Evolutionary conservation across 2,113 vertebrate genomes (phyloP), one percentile per base, ranked within the genome.

Genomic region (Todiramphus saurophagus): DNA sequence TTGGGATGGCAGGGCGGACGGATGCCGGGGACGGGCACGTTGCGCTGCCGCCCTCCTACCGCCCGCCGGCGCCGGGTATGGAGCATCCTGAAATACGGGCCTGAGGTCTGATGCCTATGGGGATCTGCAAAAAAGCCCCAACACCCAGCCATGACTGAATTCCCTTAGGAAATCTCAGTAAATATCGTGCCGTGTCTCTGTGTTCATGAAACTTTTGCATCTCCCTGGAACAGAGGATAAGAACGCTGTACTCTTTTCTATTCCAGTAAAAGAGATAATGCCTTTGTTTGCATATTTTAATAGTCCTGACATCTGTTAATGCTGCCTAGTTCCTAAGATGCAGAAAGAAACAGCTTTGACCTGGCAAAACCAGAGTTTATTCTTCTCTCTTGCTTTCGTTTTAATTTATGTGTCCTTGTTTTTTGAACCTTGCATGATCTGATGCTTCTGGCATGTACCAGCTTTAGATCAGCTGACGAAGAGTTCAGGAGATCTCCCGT

Each of bases 1-100:
- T 4, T 14, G 18, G 7, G 9, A 7, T 35, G 16, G 35, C 37
- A 11, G 20, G 10, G 3, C 27, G 30, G 30, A 18, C 12, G 51
- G 13, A 16, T 28, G 3, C 9, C 6, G 55, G 48, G 15, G 2
- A 3, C 27, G 27, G 21, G 13, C 4, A 28, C 23, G 4, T 16
- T 10, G 20, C 2, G 3, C 31, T 16, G 39, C 17, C 18, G 8
- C 10, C n/a, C n/a, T 30, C 30, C 43, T 19, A 1, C 4, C 3
- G 19, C 37, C 20, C 10, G 30, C 20, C 13, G 14, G 10, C 20
- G 27, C 5, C 5, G 15, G 3, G 2, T 5, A 20, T 3, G 70
- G 44, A 88, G n/a, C 30, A 7, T 30, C 4, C 11, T 3, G 55
- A 33, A 51, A n/a, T 0, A 3, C 5, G 23, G 10, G 13, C 41